These are phyloP conservation scores for Nebria salina DNA, from an alignment of 2,888 invertebrate species.

Conservation along the genomic window DNA sequence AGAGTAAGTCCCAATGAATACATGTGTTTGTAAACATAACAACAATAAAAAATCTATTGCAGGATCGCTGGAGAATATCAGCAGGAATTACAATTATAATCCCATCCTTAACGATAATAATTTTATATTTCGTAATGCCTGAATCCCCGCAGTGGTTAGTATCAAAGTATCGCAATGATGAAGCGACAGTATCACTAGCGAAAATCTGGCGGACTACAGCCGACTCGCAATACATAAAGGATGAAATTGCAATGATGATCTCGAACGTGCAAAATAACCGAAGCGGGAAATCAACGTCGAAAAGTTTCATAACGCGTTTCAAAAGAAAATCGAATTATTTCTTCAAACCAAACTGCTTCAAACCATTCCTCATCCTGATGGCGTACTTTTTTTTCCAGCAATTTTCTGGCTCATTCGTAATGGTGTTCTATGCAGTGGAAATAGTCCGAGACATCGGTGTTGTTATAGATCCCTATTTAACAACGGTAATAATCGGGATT, in stretches of 20 bases:
- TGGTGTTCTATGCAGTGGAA: constrained; percentile 68
- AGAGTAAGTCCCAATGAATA: constrained; percentile 57
- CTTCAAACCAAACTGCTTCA: constrained; percentile 59
- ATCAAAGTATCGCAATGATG: constrained; percentile 62
- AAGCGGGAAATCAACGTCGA: constrained; percentile 19
- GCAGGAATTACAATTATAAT: constrained; percentile 61
- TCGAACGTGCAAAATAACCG: constrained; percentile 50
- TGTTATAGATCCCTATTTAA: constrained; percentile 62
- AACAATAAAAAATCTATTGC: constrained; percentile 49
- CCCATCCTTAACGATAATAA: constrained; percentile 61
- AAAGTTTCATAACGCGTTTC: constrained; percentile 48
- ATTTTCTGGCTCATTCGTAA: constrained; percentile 67
- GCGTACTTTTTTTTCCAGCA: constrained; percentile 69
- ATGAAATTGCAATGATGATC: constrained; percentile 56
- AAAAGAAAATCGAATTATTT: constrained; percentile 56
- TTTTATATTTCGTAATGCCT: constrained; percentile 62
- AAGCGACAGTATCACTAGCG: constrained; percentile 62
- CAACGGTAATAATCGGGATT: constrained; percentile 65
- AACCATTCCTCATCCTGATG: constrained; percentile 64
- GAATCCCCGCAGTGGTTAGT: constrained; percentile 69
- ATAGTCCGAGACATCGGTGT: constrained; percentile 64
- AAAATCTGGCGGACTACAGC: constrained; percentile 60
- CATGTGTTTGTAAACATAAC: neutral
- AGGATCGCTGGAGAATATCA: constrained; percentile 64
- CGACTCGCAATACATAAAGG: constrained; percentile 52